These are phyloP conservation scores for Caenorhabditis imperialis DNA, from an alignment of 2,888 invertebrate genomes.

Conservation along the genomic window DNA sequence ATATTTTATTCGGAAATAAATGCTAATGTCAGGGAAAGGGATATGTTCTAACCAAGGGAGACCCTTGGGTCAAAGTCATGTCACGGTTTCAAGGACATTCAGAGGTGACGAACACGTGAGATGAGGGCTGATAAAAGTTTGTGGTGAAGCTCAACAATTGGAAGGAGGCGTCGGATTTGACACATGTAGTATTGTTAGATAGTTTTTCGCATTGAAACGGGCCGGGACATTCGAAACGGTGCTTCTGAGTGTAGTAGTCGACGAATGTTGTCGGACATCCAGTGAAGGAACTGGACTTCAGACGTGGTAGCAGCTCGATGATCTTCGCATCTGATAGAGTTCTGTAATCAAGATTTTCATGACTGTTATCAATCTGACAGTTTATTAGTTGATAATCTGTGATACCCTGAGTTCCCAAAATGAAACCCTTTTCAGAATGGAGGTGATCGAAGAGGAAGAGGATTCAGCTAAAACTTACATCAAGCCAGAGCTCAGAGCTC, in stretches of 20 bases:
- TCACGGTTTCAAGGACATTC: constrained; percentile 1
- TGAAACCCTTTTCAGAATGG: too few species aligned
- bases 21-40: too few species aligned
- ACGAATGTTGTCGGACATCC: constrained; percentile 16
- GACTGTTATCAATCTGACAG: too few species aligned
- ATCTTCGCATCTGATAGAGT: constrained; percentile 7
- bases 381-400: too few species aligned
- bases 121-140: constrained; percentile 29
- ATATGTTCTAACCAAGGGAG: too few species aligned
- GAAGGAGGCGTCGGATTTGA: constrained; percentile 24
- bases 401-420: too few species aligned
- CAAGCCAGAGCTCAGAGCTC: too few species aligned
- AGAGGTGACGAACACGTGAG: constrained; percentile 9
- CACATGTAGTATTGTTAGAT: constrained; percentile 10
- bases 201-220: constrained; percentile 9
- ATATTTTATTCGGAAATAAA: too few species aligned
- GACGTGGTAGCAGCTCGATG: neutral
- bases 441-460: too few species aligned
- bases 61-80: constrained; percentile 7
- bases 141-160: constrained; percentile 23
- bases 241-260: constrained; percentile 12
- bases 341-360: constrained; percentile 17
- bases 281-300: neutral
- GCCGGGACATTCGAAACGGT: constrained; percentile 26
- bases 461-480: too few species aligned